These are phyloP conservation scores for Leptatherina wallacei DNA, from an alignment of 2,797 vertebrate species.

Conservation along the genomic window DNA sequence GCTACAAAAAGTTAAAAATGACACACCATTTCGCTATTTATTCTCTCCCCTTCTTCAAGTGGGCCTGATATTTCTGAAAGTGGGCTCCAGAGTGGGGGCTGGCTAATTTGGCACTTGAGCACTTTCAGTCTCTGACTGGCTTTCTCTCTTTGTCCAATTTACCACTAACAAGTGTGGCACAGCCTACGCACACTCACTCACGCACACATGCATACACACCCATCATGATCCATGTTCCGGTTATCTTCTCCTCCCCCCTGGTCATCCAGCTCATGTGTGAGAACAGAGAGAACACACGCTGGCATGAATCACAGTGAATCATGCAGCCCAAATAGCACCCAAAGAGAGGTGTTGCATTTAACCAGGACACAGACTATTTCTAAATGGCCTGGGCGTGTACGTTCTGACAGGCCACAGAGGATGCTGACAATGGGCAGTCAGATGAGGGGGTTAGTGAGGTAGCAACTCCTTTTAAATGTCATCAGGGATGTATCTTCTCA, in stretches of 20 bases:
- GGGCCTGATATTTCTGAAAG: conserved; percentile 52
- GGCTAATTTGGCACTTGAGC: conserved; percentile 61
- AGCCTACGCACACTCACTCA: conserved; percentile 50
- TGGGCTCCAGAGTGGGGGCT: conserved; percentile 57
- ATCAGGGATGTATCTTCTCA: conserved; percentile 66
- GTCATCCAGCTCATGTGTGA: conserved; percentile 75
- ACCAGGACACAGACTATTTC: conserved; percentile 80
- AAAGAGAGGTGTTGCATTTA: conserved; percentile 81
- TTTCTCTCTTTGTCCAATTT: conserved; percentile 52
- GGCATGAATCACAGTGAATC: conserved; percentile 82
- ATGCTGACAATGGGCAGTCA: conserved; percentile 70
- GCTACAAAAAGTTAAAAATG: conserved; percentile 26
- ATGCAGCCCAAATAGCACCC: conserved; percentile 76
- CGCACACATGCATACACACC: conserved; percentile 13
- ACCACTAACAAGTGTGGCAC: conserved; percentile 52
- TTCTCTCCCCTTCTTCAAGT: conserved; percentile 35
- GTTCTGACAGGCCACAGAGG: conserved; percentile 73
- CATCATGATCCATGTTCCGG: conserved; percentile 61
- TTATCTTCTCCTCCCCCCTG: conserved; percentile 55
- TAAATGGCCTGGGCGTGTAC: conserved; percentile 73
- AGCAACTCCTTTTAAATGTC: conserved; percentile 76
- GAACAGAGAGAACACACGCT: conserved; percentile 72
- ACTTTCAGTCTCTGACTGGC: conserved; percentile 51
- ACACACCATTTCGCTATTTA: conserved; percentile 37
- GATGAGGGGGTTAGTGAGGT: conserved; percentile 73